A percentile compares a stretch with the other conserved stretches of the same genome.
phyloP scores from a whole-genome alignment of 2,113 vertebrate genomes.

The Scartelaos histophorus region DNA sequence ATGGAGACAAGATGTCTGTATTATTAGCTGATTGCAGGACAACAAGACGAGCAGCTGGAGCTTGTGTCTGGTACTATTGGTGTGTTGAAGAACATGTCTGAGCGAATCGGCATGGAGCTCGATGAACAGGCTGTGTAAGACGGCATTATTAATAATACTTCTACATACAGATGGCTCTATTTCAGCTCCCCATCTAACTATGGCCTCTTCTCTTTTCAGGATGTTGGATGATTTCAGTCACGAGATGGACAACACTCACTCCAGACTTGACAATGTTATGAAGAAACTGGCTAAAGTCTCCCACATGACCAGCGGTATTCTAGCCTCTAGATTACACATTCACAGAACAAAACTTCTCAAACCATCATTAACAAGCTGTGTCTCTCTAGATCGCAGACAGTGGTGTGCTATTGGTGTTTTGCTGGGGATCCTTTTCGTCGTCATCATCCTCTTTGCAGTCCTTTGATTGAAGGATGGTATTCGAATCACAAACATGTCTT shows the following conservation, averaged over 20 bases:
- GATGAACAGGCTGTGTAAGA: conserved; percentile 97
- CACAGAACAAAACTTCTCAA: background rate
- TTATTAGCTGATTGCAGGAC: conserved; percentile 87
- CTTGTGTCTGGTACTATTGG: conserved; percentile 97
- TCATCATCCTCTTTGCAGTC: conserved; percentile 88
- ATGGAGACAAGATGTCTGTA: conserved; percentile 13
- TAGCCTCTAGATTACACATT: conserved; percentile 2
- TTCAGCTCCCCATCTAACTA: background rate
- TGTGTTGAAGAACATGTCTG: conserved; percentile 98
- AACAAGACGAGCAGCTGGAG: conserved; percentile 97
- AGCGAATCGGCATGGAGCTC: conserved; percentile 94
- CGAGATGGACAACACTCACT: conserved; percentile 92
- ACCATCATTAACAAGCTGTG: background rate
- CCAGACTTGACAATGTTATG: conserved; percentile 94
- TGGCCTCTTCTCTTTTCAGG: conserved; percentile 62
- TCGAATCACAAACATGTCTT: background rate
- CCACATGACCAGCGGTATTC: conserved; percentile 96
- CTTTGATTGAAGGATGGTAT: conserved; percentile 76
- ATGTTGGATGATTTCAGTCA: conserved; percentile 97
- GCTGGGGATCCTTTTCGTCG: conserved; percentile 84
- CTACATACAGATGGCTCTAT: background rate
- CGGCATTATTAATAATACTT: background rate
- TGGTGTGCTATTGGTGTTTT: conserved; percentile 95
- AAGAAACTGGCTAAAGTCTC: conserved; percentile 98
- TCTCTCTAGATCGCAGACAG: conserved; percentile 88